Conservation (phyloP, 2,888 invertebrate genomes). For the Chirona hameri region DNA sequence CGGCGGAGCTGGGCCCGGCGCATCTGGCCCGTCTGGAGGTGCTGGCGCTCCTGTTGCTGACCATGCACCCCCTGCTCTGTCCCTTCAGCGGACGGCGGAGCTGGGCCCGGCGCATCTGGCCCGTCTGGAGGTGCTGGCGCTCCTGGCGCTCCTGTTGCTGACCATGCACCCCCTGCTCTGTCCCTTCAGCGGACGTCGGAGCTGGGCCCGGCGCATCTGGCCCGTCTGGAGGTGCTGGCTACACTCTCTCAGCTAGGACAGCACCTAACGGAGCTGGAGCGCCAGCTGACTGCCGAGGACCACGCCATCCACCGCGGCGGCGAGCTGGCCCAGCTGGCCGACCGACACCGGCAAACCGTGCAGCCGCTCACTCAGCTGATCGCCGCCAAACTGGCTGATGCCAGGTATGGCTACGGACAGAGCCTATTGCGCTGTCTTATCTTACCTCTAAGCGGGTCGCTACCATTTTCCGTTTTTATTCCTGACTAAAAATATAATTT, state of each 20-base stretch:
- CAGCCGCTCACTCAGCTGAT: background rate
- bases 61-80: no score
- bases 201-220: background rate
- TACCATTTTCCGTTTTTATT: no score
- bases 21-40: constrained; percentile 22
- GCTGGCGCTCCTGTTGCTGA: no score
- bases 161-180: no score
- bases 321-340: constrained; percentile 26
- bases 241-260: background rate
- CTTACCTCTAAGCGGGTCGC: no score
- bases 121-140: constrained; percentile 8
- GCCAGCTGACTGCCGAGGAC: background rate
- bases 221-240: background rate
- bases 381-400: background rate
- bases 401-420: background rate
- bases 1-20: constrained; percentile 43
- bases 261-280: constrained; percentile 4
- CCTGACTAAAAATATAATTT: no score
- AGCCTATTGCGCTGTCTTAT: no score
- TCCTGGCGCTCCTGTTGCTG: no score
- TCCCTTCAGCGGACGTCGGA: constrained; percentile 61
- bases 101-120: background rate
- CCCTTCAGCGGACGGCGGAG: constrained; percentile 60
- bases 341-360: constrained; percentile 13
- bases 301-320: constrained; percentile 50